Evolutionary conservation across 2,888 invertebrate genomes (phyloP), one percentile per base, ranked within the genome.

Genomic region (Amiota minor): DNA sequence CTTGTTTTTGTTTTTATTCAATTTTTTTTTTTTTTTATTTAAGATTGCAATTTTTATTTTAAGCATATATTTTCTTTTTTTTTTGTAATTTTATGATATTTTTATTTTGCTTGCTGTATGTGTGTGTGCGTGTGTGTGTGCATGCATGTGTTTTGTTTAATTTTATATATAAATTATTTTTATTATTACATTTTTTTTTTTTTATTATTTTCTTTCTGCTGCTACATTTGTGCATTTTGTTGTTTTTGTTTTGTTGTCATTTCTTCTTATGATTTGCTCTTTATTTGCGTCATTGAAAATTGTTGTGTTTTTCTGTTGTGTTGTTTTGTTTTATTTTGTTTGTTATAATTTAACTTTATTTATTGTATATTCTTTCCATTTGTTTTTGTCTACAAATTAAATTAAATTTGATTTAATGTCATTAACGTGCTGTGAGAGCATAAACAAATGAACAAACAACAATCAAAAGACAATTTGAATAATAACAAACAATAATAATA

Each of bases 291-390:
- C 65, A 70, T 71, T 50, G 46, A 18, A 65, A 65, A 47, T 64
- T 64, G 14, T 35, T 64, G 75, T 75, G 73, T 72, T 75, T 74
- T 49, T 46, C 72, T 55, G 11, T 56, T 68, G 14, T 18, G 35
- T 18, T 4, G 23, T 62, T 20, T 35, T 62, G 35, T 62, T 59
- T 35, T n/a, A 47, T 10, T 3, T 11, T 16, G 35, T 56, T 56
- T 56, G 56, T 18, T 18, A n/a, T 18, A 16, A 59, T 20, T 20
- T 59, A 59, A 2, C 8, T 9, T 2, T 59, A 20, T 9, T 9
- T 59, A 2, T 9, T 14, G 10, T 59, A 8, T 18, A 23, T 16
- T 59, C 47, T 62, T 23, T 56, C 14, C n/a, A 18, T 61, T 68
- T 65, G 20, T 50, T 65, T 62, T 59, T 70, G 70, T 70, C 71